A percentile compares a stretch with the other conserved stretches of the same genome.
Evolutionary conservation across 2,797 vertebrate genomes (phyloP).

Genomic region (Ptychobarbus kaznakovi): DNA sequence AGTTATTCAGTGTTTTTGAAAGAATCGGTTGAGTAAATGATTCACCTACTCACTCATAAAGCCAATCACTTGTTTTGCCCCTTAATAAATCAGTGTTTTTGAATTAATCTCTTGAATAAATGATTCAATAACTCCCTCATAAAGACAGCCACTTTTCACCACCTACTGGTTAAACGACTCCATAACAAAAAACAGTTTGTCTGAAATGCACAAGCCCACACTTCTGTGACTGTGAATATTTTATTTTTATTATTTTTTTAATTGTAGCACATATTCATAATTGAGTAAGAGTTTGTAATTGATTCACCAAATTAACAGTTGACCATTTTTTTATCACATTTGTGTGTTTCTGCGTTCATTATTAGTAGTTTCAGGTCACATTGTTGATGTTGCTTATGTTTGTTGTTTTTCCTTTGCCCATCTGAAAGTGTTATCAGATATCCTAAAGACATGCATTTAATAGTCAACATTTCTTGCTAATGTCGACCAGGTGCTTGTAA

Average conservation of each 20-base stretch:
- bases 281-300: too few species aligned
- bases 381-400: neutral
- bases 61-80: neutral
- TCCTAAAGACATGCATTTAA: conserved; percentile 23
- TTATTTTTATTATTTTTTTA: neutral
- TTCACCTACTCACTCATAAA: conserved; percentile 3
- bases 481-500: conserved; percentile 36
- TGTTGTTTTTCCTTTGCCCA: neutral
- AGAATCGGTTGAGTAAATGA: neutral
- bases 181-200: too few species aligned
- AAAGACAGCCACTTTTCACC: neutral
- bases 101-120: neutral
- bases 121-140: neutral
- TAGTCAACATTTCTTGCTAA: conserved; percentile 44
- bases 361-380: neutral
- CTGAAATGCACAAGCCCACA: neutral
- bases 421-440: conserved; percentile 5
- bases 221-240: neutral
- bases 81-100: neutral
- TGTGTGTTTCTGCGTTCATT: neutral
- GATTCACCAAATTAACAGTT: neutral
- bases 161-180: neutral
- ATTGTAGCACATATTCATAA: neutral
- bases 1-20: neutral
- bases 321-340: neutral